phyloP scores from a whole-genome alignment of 2,888 invertebrate species.

The Phyllotreta striolata region DNA sequence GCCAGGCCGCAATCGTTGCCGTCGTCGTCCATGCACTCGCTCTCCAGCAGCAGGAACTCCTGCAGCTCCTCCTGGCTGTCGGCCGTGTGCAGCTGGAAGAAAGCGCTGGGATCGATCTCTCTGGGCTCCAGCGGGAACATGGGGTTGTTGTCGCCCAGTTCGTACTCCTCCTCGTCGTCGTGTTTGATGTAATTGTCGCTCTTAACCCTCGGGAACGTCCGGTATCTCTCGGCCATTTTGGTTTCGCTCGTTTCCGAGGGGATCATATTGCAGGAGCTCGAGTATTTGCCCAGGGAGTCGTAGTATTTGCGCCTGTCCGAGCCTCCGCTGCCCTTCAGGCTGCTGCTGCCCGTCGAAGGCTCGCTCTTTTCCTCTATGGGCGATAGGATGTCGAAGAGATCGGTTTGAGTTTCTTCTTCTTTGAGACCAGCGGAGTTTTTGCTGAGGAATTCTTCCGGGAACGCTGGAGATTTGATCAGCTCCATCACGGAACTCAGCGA shows the following conservation, averaged over 20 bases:
- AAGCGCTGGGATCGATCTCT: slow-evolving; percentile 66
- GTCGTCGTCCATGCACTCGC: slow-evolving; percentile 65
- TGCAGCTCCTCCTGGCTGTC: slow-evolving; percentile 70
- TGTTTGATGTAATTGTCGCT: slow-evolving; percentile 54
- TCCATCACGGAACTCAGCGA: slow-evolving; percentile 61
- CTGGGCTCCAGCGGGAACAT: slow-evolving; percentile 67
- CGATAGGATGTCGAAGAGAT: slow-evolving; percentile 60
- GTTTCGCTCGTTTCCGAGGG: slow-evolving; percentile 49
- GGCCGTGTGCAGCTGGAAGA: slow-evolving; percentile 67
- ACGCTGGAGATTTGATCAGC: slow-evolving; percentile 50
- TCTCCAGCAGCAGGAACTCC: slow-evolving; percentile 69
- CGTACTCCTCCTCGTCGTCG: slow-evolving; percentile 42
- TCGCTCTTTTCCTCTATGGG: slow-evolving; percentile 69
- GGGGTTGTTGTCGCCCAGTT: slow-evolving; percentile 51
- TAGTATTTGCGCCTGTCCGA: slow-evolving; percentile 48
- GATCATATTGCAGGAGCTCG: slow-evolving; percentile 58
- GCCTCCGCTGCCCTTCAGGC: slow-evolving; percentile 55
- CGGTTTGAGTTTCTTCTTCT: slow-evolving; percentile 42
- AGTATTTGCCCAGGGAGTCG: slow-evolving; percentile 49
- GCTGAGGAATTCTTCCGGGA: slow-evolving; percentile 15
- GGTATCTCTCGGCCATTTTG: slow-evolving; percentile 59
- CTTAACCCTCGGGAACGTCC: slow-evolving; percentile 65
- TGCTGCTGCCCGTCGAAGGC: slow-evolving; percentile 63
- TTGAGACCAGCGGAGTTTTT: slow-evolving; percentile 7
- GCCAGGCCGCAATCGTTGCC: slow-evolving; percentile 62